These are phyloP conservation scores for Hemaris fuciformis DNA, from an alignment of 2,888 invertebrate species.

Conservation along the genomic window DNA sequence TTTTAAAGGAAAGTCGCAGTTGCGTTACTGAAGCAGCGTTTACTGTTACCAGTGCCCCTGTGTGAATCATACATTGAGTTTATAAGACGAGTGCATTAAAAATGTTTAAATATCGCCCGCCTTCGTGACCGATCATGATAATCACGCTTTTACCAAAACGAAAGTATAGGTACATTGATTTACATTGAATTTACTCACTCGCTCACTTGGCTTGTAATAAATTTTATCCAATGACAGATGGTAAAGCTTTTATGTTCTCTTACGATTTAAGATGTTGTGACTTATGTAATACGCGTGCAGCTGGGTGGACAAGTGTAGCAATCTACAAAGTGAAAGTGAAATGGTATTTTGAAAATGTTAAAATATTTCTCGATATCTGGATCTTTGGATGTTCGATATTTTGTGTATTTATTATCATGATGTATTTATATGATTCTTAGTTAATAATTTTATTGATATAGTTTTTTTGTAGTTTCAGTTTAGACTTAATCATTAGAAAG, in stretches of 20 bases:
- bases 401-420: too few species aligned
- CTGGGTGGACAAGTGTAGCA: background rate
- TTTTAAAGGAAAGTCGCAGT: background rate
- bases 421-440: too few species aligned
- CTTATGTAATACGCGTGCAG: background rate
- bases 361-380: background rate
- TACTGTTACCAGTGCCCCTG: constrained; percentile 9
- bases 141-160: constrained; percentile 12
- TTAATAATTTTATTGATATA: too few species aligned
- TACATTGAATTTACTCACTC: constrained; percentile 11
- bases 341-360: background rate
- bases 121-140: constrained; percentile 14
- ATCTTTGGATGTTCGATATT: background rate
- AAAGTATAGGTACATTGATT: constrained; percentile 9
- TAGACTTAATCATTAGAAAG: too few species aligned
- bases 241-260: background rate
- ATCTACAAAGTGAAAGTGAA: constrained; percentile 5
- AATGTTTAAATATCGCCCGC: constrained; percentile 8
- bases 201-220: constrained; percentile 1
- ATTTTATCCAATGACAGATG: constrained; percentile 7
- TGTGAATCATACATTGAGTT: constrained; percentile 19
- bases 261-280: background rate
- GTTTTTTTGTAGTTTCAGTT: too few species aligned
- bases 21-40: background rate
- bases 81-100: constrained; percentile 16